These are phyloP conservation scores for Bovichtus diacanthus DNA, from an alignment of 2,797 vertebrate species.

Conservation along the genomic window DNA sequence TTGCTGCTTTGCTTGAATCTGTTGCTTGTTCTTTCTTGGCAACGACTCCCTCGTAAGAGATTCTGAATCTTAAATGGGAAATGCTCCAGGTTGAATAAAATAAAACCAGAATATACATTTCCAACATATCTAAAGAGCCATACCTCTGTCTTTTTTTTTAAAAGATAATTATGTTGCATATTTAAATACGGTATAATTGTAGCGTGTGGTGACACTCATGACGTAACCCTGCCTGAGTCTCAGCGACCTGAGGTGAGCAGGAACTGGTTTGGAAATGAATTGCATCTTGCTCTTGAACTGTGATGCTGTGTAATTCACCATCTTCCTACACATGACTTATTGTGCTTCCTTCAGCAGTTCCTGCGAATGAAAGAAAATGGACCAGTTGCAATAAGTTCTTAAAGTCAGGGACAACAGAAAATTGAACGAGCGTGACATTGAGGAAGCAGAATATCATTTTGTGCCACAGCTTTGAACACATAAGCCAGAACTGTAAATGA, in stretches of 20 bases:
- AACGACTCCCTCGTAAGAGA: too few species aligned
- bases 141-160: background rate
- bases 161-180: background rate
- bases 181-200: background rate
- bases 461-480: background rate
- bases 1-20: too few species aligned
- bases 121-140: background rate
- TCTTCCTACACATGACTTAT: conserved; percentile 25
- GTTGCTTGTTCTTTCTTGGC: too few species aligned
- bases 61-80: too few species aligned
- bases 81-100: too few species aligned
- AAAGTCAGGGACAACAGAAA: conserved; percentile 45
- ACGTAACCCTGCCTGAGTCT: conserved; percentile 14
- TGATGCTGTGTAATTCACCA: conserved; percentile 30
- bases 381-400: conserved; percentile 17
- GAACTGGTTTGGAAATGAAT: conserved; percentile 34
- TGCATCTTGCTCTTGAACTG: conserved; percentile 52
- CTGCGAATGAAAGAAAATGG: conserved; percentile 9
- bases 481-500: background rate
- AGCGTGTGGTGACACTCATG: background rate
- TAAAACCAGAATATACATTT: background rate
- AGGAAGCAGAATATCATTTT: conserved; percentile 11
- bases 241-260: background rate
- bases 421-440: conserved; percentile 15
- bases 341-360: conserved; percentile 55